Evolutionary conservation across 2,888 invertebrate species (phyloP), one percentile per base, ranked within the genome.

Genomic region (Xestoiulus laeticollis): DNA sequence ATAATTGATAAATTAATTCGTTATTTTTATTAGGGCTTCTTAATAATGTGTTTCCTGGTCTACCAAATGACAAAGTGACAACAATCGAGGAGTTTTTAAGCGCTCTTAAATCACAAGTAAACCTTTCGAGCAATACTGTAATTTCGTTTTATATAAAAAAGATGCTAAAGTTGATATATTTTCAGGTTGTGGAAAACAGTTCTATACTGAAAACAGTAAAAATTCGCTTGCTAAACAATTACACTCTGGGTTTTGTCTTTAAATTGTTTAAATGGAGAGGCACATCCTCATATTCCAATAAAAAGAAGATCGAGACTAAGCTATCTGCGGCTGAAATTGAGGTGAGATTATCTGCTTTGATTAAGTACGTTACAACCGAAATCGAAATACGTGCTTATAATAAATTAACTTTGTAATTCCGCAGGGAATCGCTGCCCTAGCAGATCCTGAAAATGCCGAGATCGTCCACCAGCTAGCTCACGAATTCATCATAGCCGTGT

Each of bases 251-350:
- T 14, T 43, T n/a, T 85, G 26, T 85, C 19, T 85, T 85, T 26
- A 85, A 85, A 85, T 32, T 85, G 33, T 85, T 85, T 43, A n/a
- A 85, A 85, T 85, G 85, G 85, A 85, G 43, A 22, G 85, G 85
- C n/a, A 8, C 33, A 14, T 78, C 22, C 1, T 14, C 78, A 78
- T 30, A 30, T 78, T 30, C 78, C 30, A 78, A 30, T 26, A 78
- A 78, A 30, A 78, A 30, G 78, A 78, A 78, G 30, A 1, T 78
- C 3, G 78, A 78, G 78, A 14, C 12, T 3, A 78, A 30, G 12
- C 16, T 78, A 30, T 14, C 14, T 30, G 78, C 78, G 3, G 78
- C 78, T 78, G 78, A 78, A 78, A 30, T 78, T 14, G 78, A 78
- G 78, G 78, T 78, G 30, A 78, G 59, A 6, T 59, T 53, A 19